These are phyloP conservation scores for Caiman crocodilus DNA, from an alignment of 2,797 vertebrate genomes.

Conservation along the genomic window DNA sequence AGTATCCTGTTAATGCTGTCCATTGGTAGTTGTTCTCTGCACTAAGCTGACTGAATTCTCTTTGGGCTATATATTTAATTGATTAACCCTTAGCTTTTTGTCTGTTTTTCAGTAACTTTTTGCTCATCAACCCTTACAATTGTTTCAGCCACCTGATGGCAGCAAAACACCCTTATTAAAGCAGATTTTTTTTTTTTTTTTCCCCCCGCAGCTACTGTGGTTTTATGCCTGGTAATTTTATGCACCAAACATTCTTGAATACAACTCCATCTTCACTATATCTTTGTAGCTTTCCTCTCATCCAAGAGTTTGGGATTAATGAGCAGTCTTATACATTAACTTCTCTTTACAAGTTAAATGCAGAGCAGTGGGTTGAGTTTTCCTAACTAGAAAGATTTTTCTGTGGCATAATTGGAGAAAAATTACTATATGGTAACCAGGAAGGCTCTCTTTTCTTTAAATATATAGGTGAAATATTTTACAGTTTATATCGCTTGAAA, in stretches of 20 bases:
- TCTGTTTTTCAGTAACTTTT: background rate
- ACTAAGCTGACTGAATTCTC: background rate
- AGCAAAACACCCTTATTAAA: background rate
- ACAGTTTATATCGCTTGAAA: background rate
- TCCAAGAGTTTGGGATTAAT: background rate
- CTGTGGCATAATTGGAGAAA: background rate
- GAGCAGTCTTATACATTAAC: background rate
- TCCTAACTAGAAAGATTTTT: background rate
- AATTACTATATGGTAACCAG: background rate
- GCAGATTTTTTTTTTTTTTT: background rate
- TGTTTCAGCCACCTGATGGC: constrained; percentile 55
- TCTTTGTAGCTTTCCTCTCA: background rate
- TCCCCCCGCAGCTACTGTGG: background rate
- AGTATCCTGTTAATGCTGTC: background rate
- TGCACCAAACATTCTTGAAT: background rate
- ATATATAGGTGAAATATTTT: background rate
- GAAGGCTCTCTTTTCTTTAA: background rate
- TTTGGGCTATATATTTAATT: background rate
- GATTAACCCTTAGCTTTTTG: background rate
- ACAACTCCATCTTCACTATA: background rate
- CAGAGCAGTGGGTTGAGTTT: background rate
- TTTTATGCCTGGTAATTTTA: background rate
- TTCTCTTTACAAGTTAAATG: background rate
- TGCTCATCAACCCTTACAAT: background rate
- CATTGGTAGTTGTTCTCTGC: background rate